Percentiles rank a stretch among this genome's conserved stretches.
Conservation (phyloP, 2,888 invertebrate species). For the Cephus rjabovi region DNA sequence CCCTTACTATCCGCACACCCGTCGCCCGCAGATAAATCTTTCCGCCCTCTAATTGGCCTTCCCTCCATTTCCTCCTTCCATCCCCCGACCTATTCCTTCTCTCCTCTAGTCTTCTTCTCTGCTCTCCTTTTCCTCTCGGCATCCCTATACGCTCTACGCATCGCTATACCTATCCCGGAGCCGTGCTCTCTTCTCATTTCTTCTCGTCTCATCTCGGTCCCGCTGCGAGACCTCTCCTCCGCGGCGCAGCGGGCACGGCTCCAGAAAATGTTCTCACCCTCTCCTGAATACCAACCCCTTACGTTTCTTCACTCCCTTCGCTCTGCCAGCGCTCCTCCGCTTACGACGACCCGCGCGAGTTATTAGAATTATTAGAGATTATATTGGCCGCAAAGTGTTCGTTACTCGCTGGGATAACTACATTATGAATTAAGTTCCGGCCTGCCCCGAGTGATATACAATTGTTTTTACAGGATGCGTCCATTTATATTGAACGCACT, state of each 20-base stretch:
- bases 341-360: slow-evolving; percentile 39
- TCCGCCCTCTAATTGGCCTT: slow-evolving; percentile 67
- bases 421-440: slow-evolving; percentile 58
- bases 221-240: slow-evolving; percentile 26
- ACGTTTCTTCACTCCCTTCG: slow-evolving; percentile 11
- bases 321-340: slow-evolving; percentile 11
- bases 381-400: slow-evolving; percentile 63
- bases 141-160: background rate
- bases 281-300: slow-evolving; percentile 15
- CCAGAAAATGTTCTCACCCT: slow-evolving; percentile 55
- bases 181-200: slow-evolving; percentile 26
- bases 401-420: slow-evolving; percentile 52
- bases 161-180: background rate
- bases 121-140: slow-evolving; percentile 29
- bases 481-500: background rate
- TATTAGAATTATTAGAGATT: slow-evolving; percentile 65
- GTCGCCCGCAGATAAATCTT: slow-evolving; percentile 66
- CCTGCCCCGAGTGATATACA: slow-evolving; percentile 19
- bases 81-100: slow-evolving; percentile 50
- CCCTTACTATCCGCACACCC: slow-evolving; percentile 63
- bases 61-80: slow-evolving; percentile 62
- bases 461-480: background rate
- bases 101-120: slow-evolving; percentile 32
- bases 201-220: slow-evolving; percentile 21
- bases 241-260: slow-evolving; percentile 51